Evolutionary conservation across 2,888 invertebrate genomes (phyloP).

Genomic region (Bhutanitis thaidina): DNA sequence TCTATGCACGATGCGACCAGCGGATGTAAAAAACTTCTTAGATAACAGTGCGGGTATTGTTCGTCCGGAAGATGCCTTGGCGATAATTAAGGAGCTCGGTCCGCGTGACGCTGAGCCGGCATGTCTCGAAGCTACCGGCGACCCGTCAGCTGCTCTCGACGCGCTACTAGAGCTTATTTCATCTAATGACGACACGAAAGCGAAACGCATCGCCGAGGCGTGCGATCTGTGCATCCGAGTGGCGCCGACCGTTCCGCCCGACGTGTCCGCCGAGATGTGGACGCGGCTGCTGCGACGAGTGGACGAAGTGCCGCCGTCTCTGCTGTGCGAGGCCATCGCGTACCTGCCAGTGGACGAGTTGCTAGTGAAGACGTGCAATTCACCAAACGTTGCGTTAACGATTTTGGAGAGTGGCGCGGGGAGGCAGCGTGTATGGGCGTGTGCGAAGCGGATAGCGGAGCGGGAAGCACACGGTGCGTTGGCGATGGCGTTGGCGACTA

Average conservation of each 20-base stretch:
- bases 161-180: slow-evolving; percentile 43
- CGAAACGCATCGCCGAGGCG: slow-evolving; percentile 38
- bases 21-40: slow-evolving; percentile 47
- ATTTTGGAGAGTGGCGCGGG: slow-evolving; percentile 35
- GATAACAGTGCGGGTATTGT: slow-evolving; percentile 49
- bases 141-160: slow-evolving; percentile 56
- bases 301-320: slow-evolving; percentile 40
- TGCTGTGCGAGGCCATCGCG: slow-evolving; percentile 54
- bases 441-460: slow-evolving; percentile 37
- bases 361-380: slow-evolving; percentile 36
- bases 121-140: slow-evolving; percentile 66
- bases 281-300: slow-evolving; percentile 41
- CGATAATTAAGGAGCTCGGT: slow-evolving; percentile 45
- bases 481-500: slow-evolving; percentile 48
- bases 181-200: slow-evolving; percentile 27
- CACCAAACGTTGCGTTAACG: slow-evolving; percentile 41
- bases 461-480: slow-evolving; percentile 49
- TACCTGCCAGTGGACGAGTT: slow-evolving; percentile 52
- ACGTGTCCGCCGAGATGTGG: slow-evolving; percentile 47
- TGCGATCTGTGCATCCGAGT: slow-evolving; percentile 52
- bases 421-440: slow-evolving; percentile 37
- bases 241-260: slow-evolving; percentile 44
- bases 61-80: slow-evolving; percentile 63
- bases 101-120: slow-evolving; percentile 53
- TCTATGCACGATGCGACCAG: slow-evolving; percentile 46